Evolutionary conservation across 2,888 invertebrate genomes (phyloP).

Genomic region (Gymnosoma rotundatum): DNA sequence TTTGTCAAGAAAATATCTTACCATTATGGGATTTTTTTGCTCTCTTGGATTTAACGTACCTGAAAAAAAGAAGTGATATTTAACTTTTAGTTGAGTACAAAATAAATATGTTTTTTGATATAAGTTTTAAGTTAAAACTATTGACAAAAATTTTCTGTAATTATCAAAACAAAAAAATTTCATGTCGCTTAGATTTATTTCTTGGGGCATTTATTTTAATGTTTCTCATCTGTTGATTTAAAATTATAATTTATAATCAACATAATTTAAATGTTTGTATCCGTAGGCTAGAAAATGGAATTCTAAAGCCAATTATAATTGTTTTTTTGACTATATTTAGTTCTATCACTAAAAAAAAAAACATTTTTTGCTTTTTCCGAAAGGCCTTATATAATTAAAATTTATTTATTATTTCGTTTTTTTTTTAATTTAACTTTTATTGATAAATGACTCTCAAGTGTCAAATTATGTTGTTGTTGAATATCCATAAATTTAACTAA

Average conservation of each 20-base stretch:
- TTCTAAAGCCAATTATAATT: background rate
- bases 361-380: background rate
- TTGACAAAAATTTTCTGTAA: too few species aligned
- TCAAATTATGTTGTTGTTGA: conserved; percentile 16
- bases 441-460: conserved; percentile 33
- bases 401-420: background rate
- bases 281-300: conserved; percentile 9
- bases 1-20: background rate
- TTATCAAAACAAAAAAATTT: too few species aligned
- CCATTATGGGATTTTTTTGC: background rate
- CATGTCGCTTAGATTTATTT: too few species aligned
- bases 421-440: background rate
- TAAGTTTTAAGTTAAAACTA: too few species aligned
- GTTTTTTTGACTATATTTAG: background rate
- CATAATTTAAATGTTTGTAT: conserved; percentile 12
- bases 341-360: background rate
- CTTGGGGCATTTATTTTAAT: background rate
- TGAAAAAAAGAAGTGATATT: background rate
- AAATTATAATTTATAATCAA: conserved; percentile 7
- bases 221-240: background rate
- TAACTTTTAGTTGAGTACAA: too few species aligned
- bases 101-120: too few species aligned
- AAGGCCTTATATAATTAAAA: background rate
- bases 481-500: conserved; percentile 28
- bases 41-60: background rate